Evolutionary conservation across 53 echinoderm and acorn worm genomes (phyloP), one percentile per base, ranked within the genome.

Genomic region (Crossaster papposus): DNA sequence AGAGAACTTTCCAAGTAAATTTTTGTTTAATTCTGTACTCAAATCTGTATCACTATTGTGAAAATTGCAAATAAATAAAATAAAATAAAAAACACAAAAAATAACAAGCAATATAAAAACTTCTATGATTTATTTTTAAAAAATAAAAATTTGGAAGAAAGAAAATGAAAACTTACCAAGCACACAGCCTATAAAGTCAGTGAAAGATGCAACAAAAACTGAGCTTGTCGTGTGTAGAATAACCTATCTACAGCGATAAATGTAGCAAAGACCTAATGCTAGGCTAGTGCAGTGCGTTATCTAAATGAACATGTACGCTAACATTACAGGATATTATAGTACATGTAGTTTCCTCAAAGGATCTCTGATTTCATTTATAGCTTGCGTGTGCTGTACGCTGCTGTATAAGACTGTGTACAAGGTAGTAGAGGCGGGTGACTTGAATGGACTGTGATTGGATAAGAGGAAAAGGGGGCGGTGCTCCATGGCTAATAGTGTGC

Each of bases 361-460:
- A 68, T 28, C 28, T 68, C 58, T 8, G 58, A 14, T 58, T 58
- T 58, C 12, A 52, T 52, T 10, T n/a, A n/a, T n/a, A 52, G 53
- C 53, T 20, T 58, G 22, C 58, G 58, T 0, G 22, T 58, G 12
- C 58, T 58, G 58, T 11, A 58, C 17, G 58, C 58, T 0, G 22
- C 58, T 58, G 58, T 20, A 11, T n/a, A n/a, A n/a, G n/a, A n/a
- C 58, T 20, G 58, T 58, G 15, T 20, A 58, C 58, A 15, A 58
- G 35, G 11, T 31, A 58, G 64, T 9, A 4, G 37, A 33, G n/a
- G 73, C 31, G 32, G 11, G 85, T 85, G 85, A 85, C 85, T 26
- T n/a, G 33, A 50, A 31, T 73, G 29, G 72, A 52, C 73, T 52
- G 6, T 85, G 85, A 85, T 85, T 85, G 85, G 85, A 51, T 33